Base-by-base conservation (phyloP, 2,888 invertebrate genomes). In the Meganola albula region DNA sequence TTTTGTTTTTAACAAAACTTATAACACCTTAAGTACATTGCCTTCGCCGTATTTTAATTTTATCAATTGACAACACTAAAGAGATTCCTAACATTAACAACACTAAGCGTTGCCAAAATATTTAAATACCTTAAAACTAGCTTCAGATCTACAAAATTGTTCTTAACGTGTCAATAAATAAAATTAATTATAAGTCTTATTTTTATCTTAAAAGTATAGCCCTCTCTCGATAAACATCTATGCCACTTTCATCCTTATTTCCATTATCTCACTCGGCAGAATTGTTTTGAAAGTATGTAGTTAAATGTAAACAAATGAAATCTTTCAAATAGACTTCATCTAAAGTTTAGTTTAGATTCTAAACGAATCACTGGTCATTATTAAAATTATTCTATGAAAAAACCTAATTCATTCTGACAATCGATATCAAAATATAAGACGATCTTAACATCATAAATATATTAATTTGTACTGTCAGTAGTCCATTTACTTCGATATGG, bases 391-490 rank as follows among this genome's bases (percentile, higher is more conserved):
- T n/a, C n/a, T n/a, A n/a, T n/a, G n/a, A n/a, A n/a, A n/a, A n/a
- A n/a, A n/a, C n/a, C n/a, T n/a, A n/a, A n/a, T n/a, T n/a, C n/a
- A n/a, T n/a, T n/a, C n/a, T n/a, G n/a, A n/a, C n/a, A n/a, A n/a
- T n/a, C n/a, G n/a, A n/a, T n/a, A n/a, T n/a, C n/a, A n/a, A n/a
- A n/a, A n/a, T n/a, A n/a, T n/a, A n/a, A n/a, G n/a, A n/a, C n/a
- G n/a, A n/a, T n/a, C n/a, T 35, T 29, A 46, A 41, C 43, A 40
- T 48, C 41, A 52, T 52, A 55, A 60, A 63, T 60, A 70, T 51
- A 66, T 63, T 67, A 66, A 63, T 67, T 79, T 78, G 78, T 80
- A 79, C 77, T 77, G 58, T 72, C 49, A 46, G 52, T 53, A 62
- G 61, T 72, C 60, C 63, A 58, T 57, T 58, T 59, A 61, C 32